These are phyloP conservation scores for Nymphalis c-album DNA, from an alignment of 2,888 invertebrate genomes.

Conservation along the genomic window DNA sequence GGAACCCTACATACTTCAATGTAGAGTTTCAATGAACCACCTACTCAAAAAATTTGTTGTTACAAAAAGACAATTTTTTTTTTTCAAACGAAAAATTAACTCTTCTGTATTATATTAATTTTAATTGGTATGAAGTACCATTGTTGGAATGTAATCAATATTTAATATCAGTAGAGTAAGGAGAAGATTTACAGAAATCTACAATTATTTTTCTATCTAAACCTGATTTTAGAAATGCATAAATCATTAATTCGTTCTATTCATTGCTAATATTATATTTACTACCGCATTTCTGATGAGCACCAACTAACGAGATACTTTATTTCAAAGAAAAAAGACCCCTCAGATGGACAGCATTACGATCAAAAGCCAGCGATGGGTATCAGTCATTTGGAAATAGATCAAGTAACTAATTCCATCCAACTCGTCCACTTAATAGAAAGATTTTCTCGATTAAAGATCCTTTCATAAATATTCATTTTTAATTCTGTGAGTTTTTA, in stretches of 20 bases:
- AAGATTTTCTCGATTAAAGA: slow-evolving; percentile 24
- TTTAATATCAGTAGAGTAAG: not conserved
- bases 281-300: not conserved
- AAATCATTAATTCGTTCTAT: not conserved
- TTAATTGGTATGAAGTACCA: not conserved
- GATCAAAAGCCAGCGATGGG: slow-evolving; percentile 32
- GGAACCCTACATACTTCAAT: too few species aligned
- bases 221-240: not conserved
- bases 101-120: not conserved
- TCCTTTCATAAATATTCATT: slow-evolving; percentile 18
- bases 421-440: slow-evolving; percentile 34
- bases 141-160: not conserved
- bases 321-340: slow-evolving; percentile 25
- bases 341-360: slow-evolving; percentile 22
- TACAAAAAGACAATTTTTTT: not conserved
- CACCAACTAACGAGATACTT: slow-evolving; percentile 11
- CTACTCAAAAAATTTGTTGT: not conserved
- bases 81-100: not conserved
- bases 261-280: slow-evolving; percentile 1
- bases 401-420: slow-evolving; percentile 39
- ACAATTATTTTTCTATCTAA: not conserved
- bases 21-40: too few species aligned
- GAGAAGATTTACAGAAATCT: not conserved
- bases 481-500: not conserved
- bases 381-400: slow-evolving; percentile 30